Evolutionary conservation across 1,140 invertebrate species (phyloP), one percentile per base, ranked within the genome.

Genomic region (Leucophenga varia): DNA sequence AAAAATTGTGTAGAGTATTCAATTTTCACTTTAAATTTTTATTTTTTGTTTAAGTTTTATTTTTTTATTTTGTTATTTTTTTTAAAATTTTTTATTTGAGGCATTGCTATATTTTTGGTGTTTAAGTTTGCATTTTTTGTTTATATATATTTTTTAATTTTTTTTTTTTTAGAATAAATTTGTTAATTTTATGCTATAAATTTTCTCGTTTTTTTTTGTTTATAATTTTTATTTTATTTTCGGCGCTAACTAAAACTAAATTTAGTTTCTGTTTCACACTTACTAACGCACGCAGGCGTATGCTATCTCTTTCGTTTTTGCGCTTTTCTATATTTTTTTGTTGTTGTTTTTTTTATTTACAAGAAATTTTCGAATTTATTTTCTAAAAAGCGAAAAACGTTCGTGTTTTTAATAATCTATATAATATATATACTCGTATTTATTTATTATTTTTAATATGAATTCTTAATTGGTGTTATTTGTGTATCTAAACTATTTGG

Each of bases 21-120:
- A n/a, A n/a, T n/a, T n/a, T 40, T 40, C 22, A 9, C 3, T 41
- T 41, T 41, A 41, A 17, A 28, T 41, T 21, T 41, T 28, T 19
- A 16, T 41, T 21, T 41, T 17, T 41, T 21, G 17, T 21, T 17
- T 41, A 22, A 22, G 21, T n/a, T 28, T 40, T 40, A 20, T 40
- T 21, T 22, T 40, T 3, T 40, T 40, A 14, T 40, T 18, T 18
- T 18, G 9, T 12, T 40, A 10, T 21, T 40, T 40, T 40, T 40
- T 20, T 6, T 41, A 41, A 41, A 19, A 30, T 30, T 30, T 30
- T n/a, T 30, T 30, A 8, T 30, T n/a, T 30, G 7, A 8, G n/a
- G 22, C 16, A 22, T 41, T 18, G 21, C 25, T 41, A 28, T 22
- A 41, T 21, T 21, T n/a, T n/a, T n/a, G n/a, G n/a, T n/a, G n/a